Percentiles rank a stretch among this genome's conserved stretches.
Conservation (phyloP, 2,888 invertebrate species). For the Melieria crassipennis region DNA sequence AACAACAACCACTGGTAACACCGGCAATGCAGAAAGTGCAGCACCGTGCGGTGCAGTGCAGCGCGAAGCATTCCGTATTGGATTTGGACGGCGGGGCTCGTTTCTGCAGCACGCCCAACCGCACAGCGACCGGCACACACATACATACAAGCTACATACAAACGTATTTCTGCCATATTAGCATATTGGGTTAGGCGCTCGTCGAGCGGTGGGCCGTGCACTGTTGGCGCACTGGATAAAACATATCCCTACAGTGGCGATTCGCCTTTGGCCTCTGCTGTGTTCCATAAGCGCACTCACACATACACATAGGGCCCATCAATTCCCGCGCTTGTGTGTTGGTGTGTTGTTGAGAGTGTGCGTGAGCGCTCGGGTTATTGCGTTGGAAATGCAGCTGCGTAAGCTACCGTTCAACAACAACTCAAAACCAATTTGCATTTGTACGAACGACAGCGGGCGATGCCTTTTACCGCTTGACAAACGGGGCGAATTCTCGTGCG, state of each 20-base stretch:
- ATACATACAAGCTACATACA: background rate
- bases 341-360: background rate
- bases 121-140: background rate
- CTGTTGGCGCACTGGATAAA: too few species aligned
- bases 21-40: too few species aligned
- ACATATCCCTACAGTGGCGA: too few species aligned
- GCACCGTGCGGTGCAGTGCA: too few species aligned
- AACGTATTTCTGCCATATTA: background rate
- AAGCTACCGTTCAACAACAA: background rate
- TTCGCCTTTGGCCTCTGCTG: too few species aligned
- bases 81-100: background rate
- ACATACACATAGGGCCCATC: background rate
- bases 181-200: background rate
- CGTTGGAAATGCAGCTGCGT: too few species aligned
- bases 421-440: slow-evolving; percentile 4
- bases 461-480: background rate
- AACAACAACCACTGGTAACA: background rate
- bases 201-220: background rate
- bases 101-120: background rate
- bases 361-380: too few species aligned
- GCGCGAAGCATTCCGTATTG: too few species aligned
- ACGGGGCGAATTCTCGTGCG: background rate
- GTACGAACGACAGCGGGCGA: background rate
- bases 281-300: background rate
- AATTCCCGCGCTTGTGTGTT: background rate